A percentile compares a stretch with the other conserved stretches of the same genome.
Evolutionary conservation across 2,797 vertebrate species (phyloP).

Genomic region (Eospalax fontanierii): DNA sequence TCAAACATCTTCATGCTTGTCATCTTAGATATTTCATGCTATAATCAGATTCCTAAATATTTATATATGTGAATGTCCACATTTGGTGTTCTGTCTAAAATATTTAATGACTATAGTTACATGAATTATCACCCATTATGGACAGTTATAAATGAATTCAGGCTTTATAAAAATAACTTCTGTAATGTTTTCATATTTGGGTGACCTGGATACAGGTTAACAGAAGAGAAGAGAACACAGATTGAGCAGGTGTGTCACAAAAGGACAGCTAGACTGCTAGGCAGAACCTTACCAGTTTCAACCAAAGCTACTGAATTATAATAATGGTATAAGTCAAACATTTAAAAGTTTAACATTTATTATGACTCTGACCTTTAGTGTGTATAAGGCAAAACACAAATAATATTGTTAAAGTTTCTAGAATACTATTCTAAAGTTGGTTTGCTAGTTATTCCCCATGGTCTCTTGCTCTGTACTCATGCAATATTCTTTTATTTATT

Average conservation of each 20-base stretch:
- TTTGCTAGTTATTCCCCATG: not conserved
- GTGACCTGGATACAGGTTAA: not conserved
- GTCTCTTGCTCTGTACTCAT: too few relatives aligned
- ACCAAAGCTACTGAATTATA: not conserved
- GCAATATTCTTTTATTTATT: not conserved
- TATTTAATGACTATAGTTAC: not conserved
- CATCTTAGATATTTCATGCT: slow-evolving; percentile 13
- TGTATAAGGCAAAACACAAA: not conserved
- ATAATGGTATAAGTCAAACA: not conserved
- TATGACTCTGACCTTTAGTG: not conserved
- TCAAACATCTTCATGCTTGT: not conserved
- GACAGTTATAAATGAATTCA: not conserved
- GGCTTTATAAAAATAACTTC: slow-evolving; percentile 23
- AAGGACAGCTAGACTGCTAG: not conserved
- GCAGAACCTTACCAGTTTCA: not conserved
- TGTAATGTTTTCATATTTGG: not conserved
- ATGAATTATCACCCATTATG: slow-evolving; percentile 19
- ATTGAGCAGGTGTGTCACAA: not conserved
- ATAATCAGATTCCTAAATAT: slow-evolving; percentile 11
- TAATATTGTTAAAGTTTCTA: not conserved
- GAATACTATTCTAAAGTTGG: not conserved
- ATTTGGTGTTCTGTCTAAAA: slow-evolving; percentile 13
- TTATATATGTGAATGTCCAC: slow-evolving; percentile 8
- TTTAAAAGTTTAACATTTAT: not conserved
- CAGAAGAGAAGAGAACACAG: not conserved